These are phyloP conservation scores for Rhinopithecus roxellana DNA, from an alignment of 2,113 vertebrate species.

Conservation along the genomic window DNA sequence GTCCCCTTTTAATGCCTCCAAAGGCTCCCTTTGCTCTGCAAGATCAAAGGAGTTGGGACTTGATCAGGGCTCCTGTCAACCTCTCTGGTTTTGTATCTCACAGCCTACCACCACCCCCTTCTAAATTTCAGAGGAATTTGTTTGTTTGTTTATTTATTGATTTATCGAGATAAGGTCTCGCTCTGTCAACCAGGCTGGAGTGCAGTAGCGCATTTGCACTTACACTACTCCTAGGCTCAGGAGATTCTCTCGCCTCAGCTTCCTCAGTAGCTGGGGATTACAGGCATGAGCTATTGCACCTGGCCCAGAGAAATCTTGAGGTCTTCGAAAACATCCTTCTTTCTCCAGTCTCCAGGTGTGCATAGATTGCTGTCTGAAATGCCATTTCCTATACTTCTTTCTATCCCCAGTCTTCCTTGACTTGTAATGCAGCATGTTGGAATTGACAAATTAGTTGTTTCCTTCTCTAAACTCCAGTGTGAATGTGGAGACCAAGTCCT, in stretches of 20 bases:
- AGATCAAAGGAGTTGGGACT: neutral
- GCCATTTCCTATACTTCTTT: neutral
- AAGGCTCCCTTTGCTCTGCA: neutral
- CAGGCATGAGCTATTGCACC: too few species aligned
- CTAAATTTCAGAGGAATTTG: neutral
- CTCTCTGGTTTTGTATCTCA: neutral
- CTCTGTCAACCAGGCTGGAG: neutral
- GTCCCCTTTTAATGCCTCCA: neutral
- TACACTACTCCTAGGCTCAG: too few species aligned
- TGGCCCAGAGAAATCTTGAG: neutral
- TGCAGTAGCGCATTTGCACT: too few species aligned
- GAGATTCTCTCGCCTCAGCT: neutral
- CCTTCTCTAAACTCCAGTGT: neutral
- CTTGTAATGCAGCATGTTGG: neutral
- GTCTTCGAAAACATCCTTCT: neutral
- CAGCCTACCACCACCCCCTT: neutral
- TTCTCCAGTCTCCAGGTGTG: neutral
- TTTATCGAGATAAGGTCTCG: neutral
- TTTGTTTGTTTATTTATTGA: neutral
- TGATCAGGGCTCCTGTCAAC: neutral
- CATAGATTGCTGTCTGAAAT: neutral
- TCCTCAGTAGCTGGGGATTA: neutral
- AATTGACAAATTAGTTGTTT: neutral
- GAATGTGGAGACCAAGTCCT: neutral
- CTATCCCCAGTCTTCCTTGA: neutral